A percentile compares a stretch with the other conserved stretches of the same genome.
phyloP scores from a whole-genome alignment of 1,140 invertebrate genomes.

The Eupristina koningsbergeri region DNA sequence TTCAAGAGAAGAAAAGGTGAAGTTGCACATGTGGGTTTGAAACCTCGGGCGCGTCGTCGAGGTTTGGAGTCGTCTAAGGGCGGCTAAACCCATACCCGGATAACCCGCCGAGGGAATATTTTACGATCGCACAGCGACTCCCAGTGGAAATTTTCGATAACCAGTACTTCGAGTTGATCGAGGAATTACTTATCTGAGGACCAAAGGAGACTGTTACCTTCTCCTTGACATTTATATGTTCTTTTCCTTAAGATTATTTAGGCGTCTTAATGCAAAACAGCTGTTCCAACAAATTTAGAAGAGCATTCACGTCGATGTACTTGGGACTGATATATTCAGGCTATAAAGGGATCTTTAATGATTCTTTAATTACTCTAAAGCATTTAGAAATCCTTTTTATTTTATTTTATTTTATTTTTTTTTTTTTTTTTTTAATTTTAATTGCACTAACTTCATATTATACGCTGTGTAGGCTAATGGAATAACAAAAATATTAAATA shows the following conservation, averaged over 20 bases:
- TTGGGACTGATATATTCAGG: no score
- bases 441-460: no score
- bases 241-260: neutral
- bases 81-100: neutral
- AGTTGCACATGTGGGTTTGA: neutral
- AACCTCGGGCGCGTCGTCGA: neutral
- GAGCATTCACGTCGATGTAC: neutral
- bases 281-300: neutral
- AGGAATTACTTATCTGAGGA: neutral
- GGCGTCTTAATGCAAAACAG: neutral
- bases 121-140: conserved; percentile 15
- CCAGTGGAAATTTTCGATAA: conserved; percentile 27
- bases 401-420: no score
- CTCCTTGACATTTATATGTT: neutral
- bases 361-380: no score
- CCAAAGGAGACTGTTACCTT: neutral
- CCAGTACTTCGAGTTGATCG: neutral
- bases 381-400: no score
- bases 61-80: neutral
- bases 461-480: no score
- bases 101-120: conserved; percentile 27
- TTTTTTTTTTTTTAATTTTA: no score
- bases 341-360: no score
- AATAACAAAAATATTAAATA: no score
- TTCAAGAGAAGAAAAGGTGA: neutral